Percentiles rank a stretch among this genome's conserved stretches.
Conservation (phyloP, 2,888 invertebrate genomes). For the Caenorhabditis sp. region DNA sequence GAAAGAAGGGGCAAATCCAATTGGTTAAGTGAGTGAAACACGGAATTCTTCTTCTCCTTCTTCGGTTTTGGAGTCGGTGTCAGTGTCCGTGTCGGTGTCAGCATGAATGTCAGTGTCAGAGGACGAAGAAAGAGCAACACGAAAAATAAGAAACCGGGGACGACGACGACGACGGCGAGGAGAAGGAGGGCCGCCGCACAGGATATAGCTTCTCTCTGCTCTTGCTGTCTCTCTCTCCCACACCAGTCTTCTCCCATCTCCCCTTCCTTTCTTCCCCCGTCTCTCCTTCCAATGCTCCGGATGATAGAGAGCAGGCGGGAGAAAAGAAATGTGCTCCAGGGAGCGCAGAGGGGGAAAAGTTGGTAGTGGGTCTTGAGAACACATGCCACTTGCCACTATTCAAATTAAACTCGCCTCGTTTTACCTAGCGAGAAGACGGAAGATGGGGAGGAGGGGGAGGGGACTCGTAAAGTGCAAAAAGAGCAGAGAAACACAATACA, state of each 20-base stretch:
- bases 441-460: no score
- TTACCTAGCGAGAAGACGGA: no score
- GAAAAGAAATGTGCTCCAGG: slow-evolving; percentile 8
- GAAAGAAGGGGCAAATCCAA: no score
- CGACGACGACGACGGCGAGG: no score
- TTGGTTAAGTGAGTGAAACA: no score
- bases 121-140: background rate
- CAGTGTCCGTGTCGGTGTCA: no score
- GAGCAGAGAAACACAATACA: no score
- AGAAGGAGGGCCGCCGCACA: no score
- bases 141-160: slow-evolving; percentile 1
- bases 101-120: background rate
- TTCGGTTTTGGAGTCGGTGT: no score
- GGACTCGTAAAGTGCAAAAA: no score
- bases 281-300: background rate
- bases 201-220: background rate
- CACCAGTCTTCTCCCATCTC: background rate
- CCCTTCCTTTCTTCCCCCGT: no score
- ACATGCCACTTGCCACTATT: slow-evolving; percentile 28
- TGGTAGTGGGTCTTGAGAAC: slow-evolving; percentile 1
- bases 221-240: background rate
- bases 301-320: background rate
- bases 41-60: no score
- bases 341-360: slow-evolving; percentile 14
- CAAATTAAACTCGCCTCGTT: slow-evolving; percentile 31